Evolutionary conservation across 2,888 invertebrate genomes (phyloP), one percentile per base, ranked within the genome.

Genomic region (Lamellibrachia columna): DNA sequence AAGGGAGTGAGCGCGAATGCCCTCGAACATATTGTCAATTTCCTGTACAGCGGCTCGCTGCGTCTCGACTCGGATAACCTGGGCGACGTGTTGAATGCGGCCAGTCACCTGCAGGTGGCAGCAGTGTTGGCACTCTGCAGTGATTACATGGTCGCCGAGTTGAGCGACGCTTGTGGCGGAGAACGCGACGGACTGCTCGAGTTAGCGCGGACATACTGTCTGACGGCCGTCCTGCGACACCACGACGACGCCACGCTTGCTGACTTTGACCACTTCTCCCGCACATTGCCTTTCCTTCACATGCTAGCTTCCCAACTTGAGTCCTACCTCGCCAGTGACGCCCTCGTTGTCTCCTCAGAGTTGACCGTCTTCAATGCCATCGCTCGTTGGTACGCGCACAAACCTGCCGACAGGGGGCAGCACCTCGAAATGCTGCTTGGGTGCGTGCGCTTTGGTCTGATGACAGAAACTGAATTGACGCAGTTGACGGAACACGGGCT

Each of bases 31-130:
- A 95, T 96, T 52, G 94, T 96, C 3, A 95, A 96, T 92, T 96
- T 96, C 93, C 95, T 96, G 58, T 96, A 96, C 95, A 96, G 95
- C 92, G 96, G 96, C 22, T 95, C 95, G 92, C 94, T 96, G 95
- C 94, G 94, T 1, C 94, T 96, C 9, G 94, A 95, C 90, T 94
- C 94, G n/a, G 96, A 96, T 92, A 96, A 96, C 93, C 94, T 96
- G 75, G 95, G 95, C 1, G 96, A 96, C 92, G 95, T 96, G 15
- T 95, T 96, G 93, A 95, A 96, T 94, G 96, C 96, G 1, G 96
- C 96, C 92, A 96, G 96, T 92, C 96, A 96, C 93, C 94, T 96
- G 40, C 95, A 95, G 93, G 95, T 96, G n/a, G 94, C 95, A n/a
- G 92, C 95, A 52, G 96, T 96, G 0, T 94, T 96, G 3, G 96